Evolutionary conservation across 2,888 invertebrate genomes (phyloP).

Genomic region (Lasioglossum malachurum): DNA sequence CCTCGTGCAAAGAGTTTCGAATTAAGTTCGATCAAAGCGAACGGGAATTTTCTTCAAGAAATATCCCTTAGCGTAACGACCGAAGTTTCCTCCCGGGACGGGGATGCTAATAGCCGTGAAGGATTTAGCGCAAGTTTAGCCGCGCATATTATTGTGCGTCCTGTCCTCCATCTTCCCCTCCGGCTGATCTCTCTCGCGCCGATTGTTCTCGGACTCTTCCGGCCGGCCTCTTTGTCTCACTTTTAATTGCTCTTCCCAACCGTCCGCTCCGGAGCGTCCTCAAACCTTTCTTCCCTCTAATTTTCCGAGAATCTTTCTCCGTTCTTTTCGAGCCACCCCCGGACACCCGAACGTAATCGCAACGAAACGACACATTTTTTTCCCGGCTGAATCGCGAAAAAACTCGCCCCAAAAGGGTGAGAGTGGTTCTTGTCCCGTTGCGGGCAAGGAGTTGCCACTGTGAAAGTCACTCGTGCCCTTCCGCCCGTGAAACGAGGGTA

Average conservation of each 20-base stretch:
- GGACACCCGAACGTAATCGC: conserved; percentile 29
- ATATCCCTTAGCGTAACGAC: neutral
- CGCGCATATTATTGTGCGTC: conserved; percentile 41
- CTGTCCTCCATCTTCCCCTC: conserved; percentile 16
- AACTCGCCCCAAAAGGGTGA: neutral
- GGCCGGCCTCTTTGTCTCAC: conserved; percentile 43
- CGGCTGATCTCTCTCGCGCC: neutral
- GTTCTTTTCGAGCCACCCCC: neutral
- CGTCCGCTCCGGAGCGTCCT: conserved; percentile 49
- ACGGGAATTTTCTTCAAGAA: neutral
- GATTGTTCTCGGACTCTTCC: conserved; percentile 37
- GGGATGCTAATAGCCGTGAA: conserved; percentile 7
- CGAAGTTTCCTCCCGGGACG: neutral
- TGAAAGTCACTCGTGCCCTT: neutral
- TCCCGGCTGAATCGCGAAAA: conserved; percentile 36
- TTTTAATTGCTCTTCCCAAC: conserved; percentile 60
- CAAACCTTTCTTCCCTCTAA: conserved; percentile 48
- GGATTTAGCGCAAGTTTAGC: conserved; percentile 41
- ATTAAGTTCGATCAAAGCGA: neutral
- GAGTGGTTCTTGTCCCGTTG: conserved; percentile 11
- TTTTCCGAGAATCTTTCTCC: conserved; percentile 39
- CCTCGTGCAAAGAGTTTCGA: neutral
- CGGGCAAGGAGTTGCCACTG: conserved; percentile 25
- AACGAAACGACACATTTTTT: conserved; percentile 23
- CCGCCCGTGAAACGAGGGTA: conserved; percentile 2